Evolutionary conservation across 1,140 invertebrate genomes (phyloP), one percentile per base, ranked within the genome.

Genomic region (Polypedilum vanderplanki): DNA sequence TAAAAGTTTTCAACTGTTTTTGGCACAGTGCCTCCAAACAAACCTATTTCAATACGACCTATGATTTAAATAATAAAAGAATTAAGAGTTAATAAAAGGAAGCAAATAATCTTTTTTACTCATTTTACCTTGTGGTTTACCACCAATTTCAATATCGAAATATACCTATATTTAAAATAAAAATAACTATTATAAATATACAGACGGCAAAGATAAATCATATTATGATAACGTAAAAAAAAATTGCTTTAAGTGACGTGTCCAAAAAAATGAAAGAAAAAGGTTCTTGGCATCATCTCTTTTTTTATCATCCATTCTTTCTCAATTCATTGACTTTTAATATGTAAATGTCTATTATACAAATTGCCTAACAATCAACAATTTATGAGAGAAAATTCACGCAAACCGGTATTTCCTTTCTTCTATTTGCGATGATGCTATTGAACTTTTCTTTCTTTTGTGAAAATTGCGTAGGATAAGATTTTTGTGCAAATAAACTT

Each of bases 1-100:
- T 87, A 85, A 82, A 99, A 99, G 84, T 99, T 99, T 77, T 91
- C 84, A 0, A 87, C 94, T 5, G 98, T 99, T 84, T 94, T 97
- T 12, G 97, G 96, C 0, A 98, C 97, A 74, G 95, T 98, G 82
- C 95, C 95, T 22, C 98, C 97, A 81, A 92, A 93, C 0, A 99
- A 85, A 46, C 97, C 98, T 83, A 99, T 97, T 76, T 91, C 93
- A 79, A 99, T 87, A 73, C 90, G 85, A 57, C 46, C 46, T 57
- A n/a, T 12, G 8, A 46, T 46, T 46, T 4, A 12, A 12, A n/a
- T 12, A 15, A 57, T 57, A 57, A 57, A 15, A 57, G 4, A 57
- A 15, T 57, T 46, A 46, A 57, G 12, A n/a, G 12, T n/a, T 57
- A 57, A 57, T 57, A 4, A 57, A 57, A n/a, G n/a, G 46, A 57